phyloP scores from a whole-genome alignment of 1,140 invertebrate genomes.

The Schlechtendalia chinensis region DNA sequence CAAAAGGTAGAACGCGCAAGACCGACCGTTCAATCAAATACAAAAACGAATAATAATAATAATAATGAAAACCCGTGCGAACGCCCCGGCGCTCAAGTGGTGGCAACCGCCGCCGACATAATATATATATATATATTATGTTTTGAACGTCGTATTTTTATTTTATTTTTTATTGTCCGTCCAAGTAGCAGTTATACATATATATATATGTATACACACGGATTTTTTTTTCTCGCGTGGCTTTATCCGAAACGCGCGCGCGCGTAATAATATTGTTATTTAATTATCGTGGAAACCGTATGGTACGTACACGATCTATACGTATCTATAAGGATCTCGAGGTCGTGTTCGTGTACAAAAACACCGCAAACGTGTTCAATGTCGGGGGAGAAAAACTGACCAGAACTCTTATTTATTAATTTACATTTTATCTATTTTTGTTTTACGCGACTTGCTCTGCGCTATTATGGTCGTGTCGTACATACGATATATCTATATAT shows the following conservation, averaged over 20 bases:
- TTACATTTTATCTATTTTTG: too few species aligned
- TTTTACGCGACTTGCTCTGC: too few species aligned
- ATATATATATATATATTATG: not conserved
- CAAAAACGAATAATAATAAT: constrained; percentile 28
- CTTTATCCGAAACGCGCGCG: constrained; percentile 16
- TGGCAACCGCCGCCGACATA: not conserved
- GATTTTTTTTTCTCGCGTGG: not conserved
- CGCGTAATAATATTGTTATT: constrained; percentile 13
- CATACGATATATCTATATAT: too few species aligned
- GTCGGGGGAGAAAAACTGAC: too few species aligned
- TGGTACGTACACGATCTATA: not conserved
- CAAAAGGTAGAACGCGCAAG: constrained; percentile 21
- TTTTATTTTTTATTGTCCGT: constrained; percentile 16
- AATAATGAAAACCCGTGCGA: constrained; percentile 36
- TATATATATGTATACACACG: not conserved
- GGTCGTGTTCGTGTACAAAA: not conserved
- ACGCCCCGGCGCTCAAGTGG: constrained; percentile 33
- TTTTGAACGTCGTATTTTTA: constrained; percentile 22
- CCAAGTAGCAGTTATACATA: not conserved
- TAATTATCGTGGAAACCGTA: constrained; percentile 16
- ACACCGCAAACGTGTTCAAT: not conserved
- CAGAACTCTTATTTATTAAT: too few species aligned
- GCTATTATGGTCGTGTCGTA: too few species aligned
- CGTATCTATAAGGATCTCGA: constrained; percentile 10
- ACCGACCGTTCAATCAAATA: constrained; percentile 31